Evolutionary conservation across 1,140 invertebrate species (phyloP), one percentile per base, ranked within the genome.

Genomic region (Drosophila eugracilis): DNA sequence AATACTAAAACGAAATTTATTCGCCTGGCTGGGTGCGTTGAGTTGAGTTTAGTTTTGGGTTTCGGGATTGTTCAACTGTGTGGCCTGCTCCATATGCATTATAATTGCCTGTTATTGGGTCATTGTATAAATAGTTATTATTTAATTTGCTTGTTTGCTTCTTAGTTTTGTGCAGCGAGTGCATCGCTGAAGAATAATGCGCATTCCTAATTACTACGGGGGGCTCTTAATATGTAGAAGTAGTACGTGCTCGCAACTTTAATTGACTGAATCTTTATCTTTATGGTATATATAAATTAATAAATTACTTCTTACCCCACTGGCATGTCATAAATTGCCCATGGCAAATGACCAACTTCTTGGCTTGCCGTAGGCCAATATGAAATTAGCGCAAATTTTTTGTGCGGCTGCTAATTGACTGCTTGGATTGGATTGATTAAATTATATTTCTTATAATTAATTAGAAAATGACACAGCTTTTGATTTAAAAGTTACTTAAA

Each of bases 61-160:
- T n/a, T n/a, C n/a, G 36, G 42, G 39, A 21, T 26, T 39, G 54
- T 39, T 55, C 32, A 9, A 30, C 30, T 37, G 62, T 53, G 49
- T 74, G 74, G 78, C 26, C 57, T 48, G 69, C 62, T 50, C 37
- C 69, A 78, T 57, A 66, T 80, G 71, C 70, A 66, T 58, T 52
- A 52, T 69, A 75, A 66, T 74, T 83, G 78, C 66, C 67, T 73
- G 67, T 41, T 72, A 63, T 67, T 75, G 62, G 78, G 57, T 54
- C 75, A 69, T 85, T 76, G 72, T 73, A 69, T 77, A 85, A 77
- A 81, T 86, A 81, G 81, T 85, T 85, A 85, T 85, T 74, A 66
- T 85, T 85, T 86, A 80, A 85, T 85, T 85, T 80, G 81, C 73
- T 66, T 32, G 54, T 76, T 85, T 85, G 60, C 50, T 75, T 73